A percentile compares a stretch with the other conserved stretches of the same genome.
phyloP scores from a whole-genome alignment of 2,113 vertebrate species.

The Heliornis fulica region DNA sequence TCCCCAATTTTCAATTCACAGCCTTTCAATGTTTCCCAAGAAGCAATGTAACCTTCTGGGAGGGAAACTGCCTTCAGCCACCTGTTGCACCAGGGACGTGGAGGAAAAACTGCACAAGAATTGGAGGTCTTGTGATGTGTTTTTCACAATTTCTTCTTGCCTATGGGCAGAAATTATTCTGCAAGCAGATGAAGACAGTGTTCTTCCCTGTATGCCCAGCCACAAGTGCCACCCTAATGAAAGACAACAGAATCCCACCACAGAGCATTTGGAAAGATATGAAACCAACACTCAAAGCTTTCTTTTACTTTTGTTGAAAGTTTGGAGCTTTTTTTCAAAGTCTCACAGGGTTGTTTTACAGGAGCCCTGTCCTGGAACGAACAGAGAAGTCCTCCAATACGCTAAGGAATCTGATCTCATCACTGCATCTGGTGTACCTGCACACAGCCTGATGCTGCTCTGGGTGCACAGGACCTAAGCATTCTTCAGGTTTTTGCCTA shows the following conservation, averaged over 20 bases:
- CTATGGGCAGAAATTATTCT: background rate
- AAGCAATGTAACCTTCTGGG: background rate
- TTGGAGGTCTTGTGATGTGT: accelerated
- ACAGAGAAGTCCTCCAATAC: accelerated
- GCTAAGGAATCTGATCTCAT: background rate
- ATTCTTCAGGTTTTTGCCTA: background rate
- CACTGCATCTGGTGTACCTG: background rate
- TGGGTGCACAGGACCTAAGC: background rate
- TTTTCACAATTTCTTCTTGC: background rate
- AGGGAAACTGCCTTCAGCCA: background rate
- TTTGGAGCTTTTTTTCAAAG: background rate
- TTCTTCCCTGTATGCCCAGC: background rate
- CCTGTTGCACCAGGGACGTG: background rate
- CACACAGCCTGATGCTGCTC: background rate
- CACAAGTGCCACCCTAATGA: background rate
- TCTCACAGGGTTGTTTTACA: background rate
- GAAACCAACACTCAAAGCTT: background rate
- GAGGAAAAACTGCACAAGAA: background rate
- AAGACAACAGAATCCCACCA: background rate
- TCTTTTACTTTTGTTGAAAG: background rate
- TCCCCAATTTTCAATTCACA: background rate
- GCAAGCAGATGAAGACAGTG: background rate
- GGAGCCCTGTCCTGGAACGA: background rate
- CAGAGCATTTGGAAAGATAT: background rate
- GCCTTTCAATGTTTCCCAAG: background rate